These are phyloP conservation scores for Phoenoteleia sp. DNA, from an alignment of 2,888 invertebrate species.

Conservation along the genomic window DNA sequence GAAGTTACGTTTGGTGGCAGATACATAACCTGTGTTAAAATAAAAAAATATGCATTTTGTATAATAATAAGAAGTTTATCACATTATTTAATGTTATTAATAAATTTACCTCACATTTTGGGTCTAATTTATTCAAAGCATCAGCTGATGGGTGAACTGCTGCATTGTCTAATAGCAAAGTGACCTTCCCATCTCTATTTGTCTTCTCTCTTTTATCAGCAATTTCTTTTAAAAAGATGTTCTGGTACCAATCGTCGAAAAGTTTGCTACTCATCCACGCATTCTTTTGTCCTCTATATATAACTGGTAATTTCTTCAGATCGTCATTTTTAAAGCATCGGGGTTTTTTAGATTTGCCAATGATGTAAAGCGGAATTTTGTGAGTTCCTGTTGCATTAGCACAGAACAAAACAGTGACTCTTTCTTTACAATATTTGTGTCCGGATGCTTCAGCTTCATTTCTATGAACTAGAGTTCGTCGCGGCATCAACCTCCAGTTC, in stretches of 20 bases:
- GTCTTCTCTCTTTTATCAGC: not conserved
- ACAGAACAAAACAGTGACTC: constrained; percentile 30
- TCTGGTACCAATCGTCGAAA: constrained; percentile 19
- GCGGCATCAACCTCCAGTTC: not conserved
- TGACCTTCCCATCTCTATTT: not conserved
- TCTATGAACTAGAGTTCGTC: not conserved
- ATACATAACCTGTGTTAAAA: constrained; percentile 4
- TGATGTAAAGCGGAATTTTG: not conserved
- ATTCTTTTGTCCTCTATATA: constrained; percentile 4
- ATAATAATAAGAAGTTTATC: no score
- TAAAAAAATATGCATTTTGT: not conserved
- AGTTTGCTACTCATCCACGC: constrained; percentile 10
- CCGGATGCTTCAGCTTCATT: constrained; percentile 9
- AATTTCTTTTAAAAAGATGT: constrained; percentile 5
- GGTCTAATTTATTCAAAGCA: not conserved
- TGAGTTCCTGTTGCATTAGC: constrained; percentile 24
- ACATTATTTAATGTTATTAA: not conserved
- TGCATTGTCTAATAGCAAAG: constrained; percentile 19
- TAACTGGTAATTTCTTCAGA: not conserved
- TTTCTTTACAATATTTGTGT: constrained; percentile 2
- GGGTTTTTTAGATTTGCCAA: constrained; percentile 14
- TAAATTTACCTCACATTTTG: constrained; percentile 9
- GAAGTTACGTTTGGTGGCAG: not conserved
- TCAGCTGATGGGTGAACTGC: constrained; percentile 6
- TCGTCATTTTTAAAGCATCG: constrained; percentile 4